A percentile compares a stretch with the other conserved stretches of the same genome.
These are phyloP conservation scores for Drosophila ezoana DNA, from an alignment of 2,888 invertebrate species.

Conservation along the genomic window DNA sequence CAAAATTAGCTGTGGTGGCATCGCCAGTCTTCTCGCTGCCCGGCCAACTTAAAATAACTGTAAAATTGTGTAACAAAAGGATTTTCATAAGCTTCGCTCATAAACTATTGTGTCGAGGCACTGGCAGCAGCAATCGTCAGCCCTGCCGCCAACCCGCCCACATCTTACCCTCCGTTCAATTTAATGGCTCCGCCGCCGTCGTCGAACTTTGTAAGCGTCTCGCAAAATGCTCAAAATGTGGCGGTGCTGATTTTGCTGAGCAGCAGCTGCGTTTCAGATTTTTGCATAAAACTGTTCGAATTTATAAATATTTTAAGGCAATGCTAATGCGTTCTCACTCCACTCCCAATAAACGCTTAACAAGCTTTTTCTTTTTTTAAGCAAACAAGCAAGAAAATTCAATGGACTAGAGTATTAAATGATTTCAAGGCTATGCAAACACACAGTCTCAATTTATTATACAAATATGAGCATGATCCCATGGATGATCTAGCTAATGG, in stretches of 20 bases:
- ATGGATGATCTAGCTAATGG: neutral
- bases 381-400: slow-evolving; percentile 11
- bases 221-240: slow-evolving; percentile 53
- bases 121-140: neutral
- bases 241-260: slow-evolving; percentile 44
- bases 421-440: neutral
- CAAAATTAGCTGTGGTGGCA: slow-evolving; percentile 60
- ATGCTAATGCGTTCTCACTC: slow-evolving; percentile 48
- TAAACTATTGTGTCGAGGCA: slow-evolving; percentile 66
- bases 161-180: slow-evolving; percentile 42
- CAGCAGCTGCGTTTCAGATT: slow-evolving; percentile 42
- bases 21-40: slow-evolving; percentile 4
- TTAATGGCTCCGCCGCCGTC: slow-evolving; percentile 52
- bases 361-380: slow-evolving; percentile 19
- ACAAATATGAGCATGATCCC: slow-evolving; percentile 7
- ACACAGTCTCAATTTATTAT: neutral
- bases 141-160: neutral
- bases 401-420: neutral
- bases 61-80: slow-evolving; percentile 80
- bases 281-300: slow-evolving; percentile 54
- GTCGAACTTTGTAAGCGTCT: slow-evolving; percentile 63
- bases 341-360: slow-evolving; percentile 1
- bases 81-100: slow-evolving; percentile 77
- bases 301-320: slow-evolving; percentile 67
- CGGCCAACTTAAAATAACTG: slow-evolving; percentile 70